Evolutionary conservation across 2,888 invertebrate species (phyloP).

Genomic region (Agrilus mali): DNA sequence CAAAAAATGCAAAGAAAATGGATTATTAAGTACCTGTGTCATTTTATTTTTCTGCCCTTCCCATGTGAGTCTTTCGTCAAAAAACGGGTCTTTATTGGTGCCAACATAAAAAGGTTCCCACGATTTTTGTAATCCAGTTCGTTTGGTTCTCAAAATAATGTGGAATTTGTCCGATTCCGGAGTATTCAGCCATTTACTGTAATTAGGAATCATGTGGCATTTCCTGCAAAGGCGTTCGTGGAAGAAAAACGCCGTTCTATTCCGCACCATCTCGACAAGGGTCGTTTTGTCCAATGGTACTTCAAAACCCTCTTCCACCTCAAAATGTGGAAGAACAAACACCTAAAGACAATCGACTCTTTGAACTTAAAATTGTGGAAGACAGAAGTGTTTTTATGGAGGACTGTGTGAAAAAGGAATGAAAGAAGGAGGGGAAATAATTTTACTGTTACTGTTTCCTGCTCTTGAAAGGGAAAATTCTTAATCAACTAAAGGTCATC

Average conservation of each 20-base stretch:
- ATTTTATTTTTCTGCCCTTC: conserved; percentile 25
- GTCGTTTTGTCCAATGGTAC: conserved; percentile 21
- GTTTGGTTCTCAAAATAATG: conserved; percentile 20
- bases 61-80: conserved; percentile 25
- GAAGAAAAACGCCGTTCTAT: conserved; percentile 19
- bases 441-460: no score
- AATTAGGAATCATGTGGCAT: conserved; percentile 11
- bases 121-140: conserved; percentile 14
- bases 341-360: no score
- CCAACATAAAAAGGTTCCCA: conserved; percentile 28
- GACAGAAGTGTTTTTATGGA: no score
- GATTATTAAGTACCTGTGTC: neutral
- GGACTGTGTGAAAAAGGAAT: no score
- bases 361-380: no score
- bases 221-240: conserved; percentile 18
- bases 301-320: conserved; percentile 11
- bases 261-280: conserved; percentile 17
- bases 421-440: no score
- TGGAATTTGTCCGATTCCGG: conserved; percentile 13
- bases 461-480: no score
- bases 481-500: no score
- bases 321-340: conserved; percentile 23
- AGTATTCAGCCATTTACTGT: conserved; percentile 16
- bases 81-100: conserved; percentile 24
- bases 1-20: no score